Percentiles rank a stretch among this genome's conserved stretches.
These are phyloP conservation scores for Thripadectes ignobilis DNA, from an alignment of 2,797 vertebrate genomes.

Conservation along the genomic window DNA sequence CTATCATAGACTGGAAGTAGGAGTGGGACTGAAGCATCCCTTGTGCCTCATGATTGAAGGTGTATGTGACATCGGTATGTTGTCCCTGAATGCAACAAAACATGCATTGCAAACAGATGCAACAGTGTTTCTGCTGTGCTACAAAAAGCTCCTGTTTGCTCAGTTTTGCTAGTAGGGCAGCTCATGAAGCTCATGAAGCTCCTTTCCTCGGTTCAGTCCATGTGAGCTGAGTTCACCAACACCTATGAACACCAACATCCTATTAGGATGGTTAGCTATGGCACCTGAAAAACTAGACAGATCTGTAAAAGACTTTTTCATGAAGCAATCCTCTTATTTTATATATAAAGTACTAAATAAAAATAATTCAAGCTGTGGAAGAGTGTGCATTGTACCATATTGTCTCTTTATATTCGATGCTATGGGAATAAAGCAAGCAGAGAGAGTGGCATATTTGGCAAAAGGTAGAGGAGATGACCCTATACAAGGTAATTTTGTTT, in stretches of 20 bases:
- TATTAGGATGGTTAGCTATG: background rate
- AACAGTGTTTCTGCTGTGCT: background rate
- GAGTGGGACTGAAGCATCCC: background rate
- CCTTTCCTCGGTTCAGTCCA: background rate
- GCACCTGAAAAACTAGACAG: background rate
- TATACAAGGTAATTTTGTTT: background rate
- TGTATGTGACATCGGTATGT: too few species aligned
- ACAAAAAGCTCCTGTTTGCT: background rate
- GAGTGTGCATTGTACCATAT: background rate
- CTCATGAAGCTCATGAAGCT: background rate
- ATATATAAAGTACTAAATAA: background rate
- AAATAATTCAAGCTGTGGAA: background rate
- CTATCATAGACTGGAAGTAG: background rate
- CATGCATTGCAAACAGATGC: background rate
- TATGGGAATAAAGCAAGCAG: background rate
- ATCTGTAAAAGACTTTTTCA: background rate
- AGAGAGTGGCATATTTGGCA: background rate
- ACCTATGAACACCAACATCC: too few species aligned
- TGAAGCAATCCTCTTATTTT: background rate
- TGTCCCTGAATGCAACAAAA: background rate
- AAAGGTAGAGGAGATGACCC: background rate
- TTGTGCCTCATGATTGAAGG: background rate
- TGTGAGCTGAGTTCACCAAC: accelerated
- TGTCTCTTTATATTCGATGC: background rate
- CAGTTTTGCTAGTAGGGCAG: background rate